Evolutionary conservation across 2,113 vertebrate genomes (phyloP).

Genomic region (Istiophorus platypterus): DNA sequence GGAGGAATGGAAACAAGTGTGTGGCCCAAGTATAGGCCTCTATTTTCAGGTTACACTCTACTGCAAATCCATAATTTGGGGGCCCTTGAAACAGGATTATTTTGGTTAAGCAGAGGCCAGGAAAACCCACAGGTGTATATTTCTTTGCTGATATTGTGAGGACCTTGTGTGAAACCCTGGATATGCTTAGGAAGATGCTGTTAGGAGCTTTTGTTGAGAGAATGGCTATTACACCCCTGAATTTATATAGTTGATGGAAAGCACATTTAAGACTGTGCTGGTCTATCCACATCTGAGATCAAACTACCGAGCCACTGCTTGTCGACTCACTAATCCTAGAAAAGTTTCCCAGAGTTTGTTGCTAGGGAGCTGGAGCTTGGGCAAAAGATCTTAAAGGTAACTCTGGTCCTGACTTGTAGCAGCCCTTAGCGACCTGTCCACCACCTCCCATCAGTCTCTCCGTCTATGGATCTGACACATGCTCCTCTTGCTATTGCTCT

Average conservation of each 20-base stretch:
- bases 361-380: background rate
- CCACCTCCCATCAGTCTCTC: conserved; percentile 15
- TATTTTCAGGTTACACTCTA: conserved; percentile 65
- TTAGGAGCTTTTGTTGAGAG: conserved; percentile 10
- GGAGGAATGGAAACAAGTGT: conserved; percentile 63
- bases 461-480: conserved; percentile 48
- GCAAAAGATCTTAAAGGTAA: conserved; percentile 51
- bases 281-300: conserved; percentile 28
- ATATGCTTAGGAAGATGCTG: conserved; percentile 9
- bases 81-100: conserved; percentile 49
- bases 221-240: background rate
- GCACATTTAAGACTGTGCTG: conserved; percentile 21
- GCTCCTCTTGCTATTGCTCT: conserved; percentile 8
- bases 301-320: conserved; percentile 4
- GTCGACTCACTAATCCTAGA: conserved; percentile 24
- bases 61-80: conserved; percentile 61
- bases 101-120: conserved; percentile 56
- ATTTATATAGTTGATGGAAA: conserved; percentile 19
- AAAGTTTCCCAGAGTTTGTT: conserved; percentile 16
- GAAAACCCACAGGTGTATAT: conserved; percentile 50
- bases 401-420: conserved; percentile 46
- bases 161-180: conserved; percentile 50
- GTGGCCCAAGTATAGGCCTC: conserved; percentile 53
- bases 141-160: conserved; percentile 52
- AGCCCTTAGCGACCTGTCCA: background rate